A percentile compares a stretch with the other conserved stretches of the same genome.
These are phyloP conservation scores for Pammene aurita DNA, from an alignment of 2,888 invertebrate species.

Conservation along the genomic window DNA sequence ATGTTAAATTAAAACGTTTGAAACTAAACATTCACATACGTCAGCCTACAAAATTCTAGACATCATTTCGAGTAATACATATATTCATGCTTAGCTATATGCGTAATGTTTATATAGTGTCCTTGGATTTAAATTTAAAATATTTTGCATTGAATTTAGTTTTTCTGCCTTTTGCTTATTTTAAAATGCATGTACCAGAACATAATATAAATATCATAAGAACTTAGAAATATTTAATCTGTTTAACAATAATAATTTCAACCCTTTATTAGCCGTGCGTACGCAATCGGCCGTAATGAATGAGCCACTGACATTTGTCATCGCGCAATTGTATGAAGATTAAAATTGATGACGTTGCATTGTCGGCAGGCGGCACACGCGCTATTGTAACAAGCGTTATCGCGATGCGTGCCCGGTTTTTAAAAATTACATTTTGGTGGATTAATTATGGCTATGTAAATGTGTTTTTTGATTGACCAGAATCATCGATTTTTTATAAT, in stretches of 20 bases:
- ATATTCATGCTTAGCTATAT: no score
- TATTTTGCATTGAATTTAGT: no score
- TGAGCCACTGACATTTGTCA: conserved; percentile 82
- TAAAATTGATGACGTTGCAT: conserved; percentile 83
- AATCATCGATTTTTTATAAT: not conserved
- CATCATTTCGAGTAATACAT: no score
- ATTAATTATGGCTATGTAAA: conserved; percentile 37
- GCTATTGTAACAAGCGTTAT: conserved; percentile 61
- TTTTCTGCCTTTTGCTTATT: no score
- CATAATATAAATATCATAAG: conserved; percentile 15
- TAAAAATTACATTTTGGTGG: conserved; percentile 49
- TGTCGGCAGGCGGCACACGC: conserved; percentile 64
- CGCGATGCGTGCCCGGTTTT: conserved; percentile 64
- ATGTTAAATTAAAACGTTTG: no score
- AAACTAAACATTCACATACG: no score
- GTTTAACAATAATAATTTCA: conserved; percentile 70
- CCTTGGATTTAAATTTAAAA: no score
- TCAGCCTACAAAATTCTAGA: no score
- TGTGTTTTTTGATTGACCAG: not conserved
- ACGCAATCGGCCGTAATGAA: conserved; percentile 76
- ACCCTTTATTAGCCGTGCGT: conserved; percentile 78
- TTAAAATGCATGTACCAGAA: not conserved
- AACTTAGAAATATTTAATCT: conserved; percentile 43
- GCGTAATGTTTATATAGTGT: no score
- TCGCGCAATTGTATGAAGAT: conserved; percentile 82